These are phyloP conservation scores for Drosophila tsacasi DNA, from an alignment of 1,140 invertebrate species.

Conservation along the genomic window DNA sequence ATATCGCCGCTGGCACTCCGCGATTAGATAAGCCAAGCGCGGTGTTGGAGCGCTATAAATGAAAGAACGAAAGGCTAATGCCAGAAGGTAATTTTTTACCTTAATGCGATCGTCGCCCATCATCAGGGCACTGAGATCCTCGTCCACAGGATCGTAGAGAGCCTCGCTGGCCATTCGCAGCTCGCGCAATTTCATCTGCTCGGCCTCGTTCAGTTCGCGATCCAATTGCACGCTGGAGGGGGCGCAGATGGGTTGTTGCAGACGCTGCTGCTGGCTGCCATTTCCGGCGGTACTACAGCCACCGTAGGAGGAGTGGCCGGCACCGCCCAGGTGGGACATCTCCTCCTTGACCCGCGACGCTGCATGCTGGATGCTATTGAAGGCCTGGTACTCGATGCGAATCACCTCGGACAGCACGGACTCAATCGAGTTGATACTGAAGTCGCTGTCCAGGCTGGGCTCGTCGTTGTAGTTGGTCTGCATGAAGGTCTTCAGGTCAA, in stretches of 20 bases:
- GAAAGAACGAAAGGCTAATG: slow-evolving; percentile 35
- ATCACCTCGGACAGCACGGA: slow-evolving; percentile 93
- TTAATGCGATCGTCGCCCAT: slow-evolving; percentile 88
- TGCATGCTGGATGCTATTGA: slow-evolving; percentile 59
- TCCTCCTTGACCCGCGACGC: slow-evolving; percentile 83
- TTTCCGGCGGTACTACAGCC: slow-evolving; percentile 20
- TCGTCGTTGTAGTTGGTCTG: slow-evolving; percentile 62
- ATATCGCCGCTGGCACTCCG: slow-evolving; percentile 52
- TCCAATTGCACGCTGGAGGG: slow-evolving; percentile 85
- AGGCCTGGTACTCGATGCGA: slow-evolving; percentile 91
- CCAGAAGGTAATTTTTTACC: slow-evolving; percentile 76
- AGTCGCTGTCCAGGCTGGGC: slow-evolving; percentile 55
- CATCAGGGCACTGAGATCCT: slow-evolving; percentile 90
- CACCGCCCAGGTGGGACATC: slow-evolving; percentile 38
- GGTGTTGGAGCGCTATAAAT: slow-evolving; percentile 40
- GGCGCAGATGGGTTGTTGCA: slow-evolving; percentile 67
- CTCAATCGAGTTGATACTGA: slow-evolving; percentile 89
- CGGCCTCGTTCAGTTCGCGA: slow-evolving; percentile 92
- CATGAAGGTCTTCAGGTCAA: slow-evolving; percentile 67
- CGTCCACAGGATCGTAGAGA: slow-evolving; percentile 91
- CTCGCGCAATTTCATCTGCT: slow-evolving; percentile 93
- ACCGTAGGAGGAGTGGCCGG: slow-evolving; percentile 15
- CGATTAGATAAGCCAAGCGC: slow-evolving; percentile 65
- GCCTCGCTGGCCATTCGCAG: slow-evolving; percentile 93
- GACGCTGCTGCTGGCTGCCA: slow-evolving; percentile 40